A percentile compares a stretch with the other conserved stretches of the same genome.
These are phyloP conservation scores for Hippopotamyrus pictus DNA, from an alignment of 2,797 vertebrate genomes.

Conservation along the genomic window DNA sequence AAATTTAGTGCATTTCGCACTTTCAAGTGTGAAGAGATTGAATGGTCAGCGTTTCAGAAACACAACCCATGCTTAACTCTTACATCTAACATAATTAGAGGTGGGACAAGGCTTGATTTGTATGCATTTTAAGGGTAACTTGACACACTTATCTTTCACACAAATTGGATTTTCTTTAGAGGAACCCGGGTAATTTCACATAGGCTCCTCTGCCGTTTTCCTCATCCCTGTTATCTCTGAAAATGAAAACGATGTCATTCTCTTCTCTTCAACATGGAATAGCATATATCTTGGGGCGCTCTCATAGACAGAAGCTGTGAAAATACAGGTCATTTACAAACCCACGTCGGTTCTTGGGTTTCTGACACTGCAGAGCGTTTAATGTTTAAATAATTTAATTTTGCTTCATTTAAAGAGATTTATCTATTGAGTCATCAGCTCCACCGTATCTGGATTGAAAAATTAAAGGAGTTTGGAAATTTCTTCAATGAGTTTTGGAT, in stretches of 20 bases:
- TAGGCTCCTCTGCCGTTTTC: neutral
- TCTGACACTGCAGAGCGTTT: neutral
- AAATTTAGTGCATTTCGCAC: neutral
- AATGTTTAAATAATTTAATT: constrained; percentile 8
- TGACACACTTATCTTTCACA: constrained; percentile 56
- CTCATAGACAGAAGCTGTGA: constrained; percentile 39
- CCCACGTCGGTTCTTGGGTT: constrained; percentile 45
- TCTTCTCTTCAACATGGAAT: constrained; percentile 2
- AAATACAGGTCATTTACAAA: constrained; percentile 53
- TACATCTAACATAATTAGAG: constrained; percentile 68
- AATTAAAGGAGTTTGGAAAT: constrained; percentile 72
- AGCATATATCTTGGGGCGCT: neutral
- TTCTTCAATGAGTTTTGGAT: constrained; percentile 58
- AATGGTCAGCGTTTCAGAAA: constrained; percentile 28
- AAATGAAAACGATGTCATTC: neutral
- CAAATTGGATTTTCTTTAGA: constrained; percentile 64
- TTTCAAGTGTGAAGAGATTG: neutral
- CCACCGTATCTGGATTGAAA: constrained; percentile 74
- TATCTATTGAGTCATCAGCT: constrained; percentile 73
- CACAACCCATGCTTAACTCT: constrained; percentile 48
- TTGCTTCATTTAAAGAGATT: constrained; percentile 26
- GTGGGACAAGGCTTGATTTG: constrained; percentile 54
- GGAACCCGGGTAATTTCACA: constrained; percentile 26
- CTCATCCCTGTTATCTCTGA: neutral
- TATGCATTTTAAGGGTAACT: constrained; percentile 52